A percentile compares a stretch with the other conserved stretches of the same genome.
phyloP scores from a whole-genome alignment of 1,140 invertebrate species.

The Palaemon carinicauda region DNA sequence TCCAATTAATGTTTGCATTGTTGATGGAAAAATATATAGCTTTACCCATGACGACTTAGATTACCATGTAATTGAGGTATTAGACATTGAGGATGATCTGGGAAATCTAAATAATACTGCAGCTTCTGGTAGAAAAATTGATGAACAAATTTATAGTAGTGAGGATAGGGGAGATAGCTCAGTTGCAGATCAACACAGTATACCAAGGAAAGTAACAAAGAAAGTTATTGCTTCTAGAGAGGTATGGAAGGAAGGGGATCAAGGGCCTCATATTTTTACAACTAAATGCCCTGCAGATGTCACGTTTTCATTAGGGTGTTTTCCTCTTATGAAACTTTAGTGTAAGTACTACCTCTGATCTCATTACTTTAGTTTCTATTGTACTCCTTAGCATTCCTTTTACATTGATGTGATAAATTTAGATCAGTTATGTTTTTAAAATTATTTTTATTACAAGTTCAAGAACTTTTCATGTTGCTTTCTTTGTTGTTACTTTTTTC shows the following conservation, averaged over 20 bases:
- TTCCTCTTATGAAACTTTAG: constrained; percentile 32
- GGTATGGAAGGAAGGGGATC: constrained; percentile 29
- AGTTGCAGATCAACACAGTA: background rate
- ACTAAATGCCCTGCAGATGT: constrained; percentile 36
- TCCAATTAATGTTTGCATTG: constrained; percentile 35
- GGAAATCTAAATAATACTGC: background rate
- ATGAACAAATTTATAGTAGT: background rate
- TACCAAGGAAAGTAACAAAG: background rate
- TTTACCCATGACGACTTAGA: constrained; percentile 33
- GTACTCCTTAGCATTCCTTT: too few relatives aligned
- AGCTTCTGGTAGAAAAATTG: background rate
- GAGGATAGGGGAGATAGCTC: background rate
- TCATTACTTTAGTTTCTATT: too few relatives aligned
- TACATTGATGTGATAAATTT: too few relatives aligned
- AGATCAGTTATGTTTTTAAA: too few relatives aligned
- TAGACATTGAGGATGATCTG: constrained; percentile 8
- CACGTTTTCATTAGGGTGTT: constrained; percentile 37
- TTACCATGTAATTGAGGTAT: constrained; percentile 27
- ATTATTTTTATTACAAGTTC: too few relatives aligned
- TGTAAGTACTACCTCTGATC: background rate
- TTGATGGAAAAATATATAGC: constrained; percentile 37
- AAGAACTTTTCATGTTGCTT: too few relatives aligned
- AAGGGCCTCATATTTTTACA: constrained; percentile 17
- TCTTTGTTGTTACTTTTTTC: too few relatives aligned
- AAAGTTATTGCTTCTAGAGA: background rate